Evolutionary conservation across 1,140 invertebrate species (phyloP), one percentile per base, ranked within the genome.

Genomic region (Trachelipus rathkii): DNA sequence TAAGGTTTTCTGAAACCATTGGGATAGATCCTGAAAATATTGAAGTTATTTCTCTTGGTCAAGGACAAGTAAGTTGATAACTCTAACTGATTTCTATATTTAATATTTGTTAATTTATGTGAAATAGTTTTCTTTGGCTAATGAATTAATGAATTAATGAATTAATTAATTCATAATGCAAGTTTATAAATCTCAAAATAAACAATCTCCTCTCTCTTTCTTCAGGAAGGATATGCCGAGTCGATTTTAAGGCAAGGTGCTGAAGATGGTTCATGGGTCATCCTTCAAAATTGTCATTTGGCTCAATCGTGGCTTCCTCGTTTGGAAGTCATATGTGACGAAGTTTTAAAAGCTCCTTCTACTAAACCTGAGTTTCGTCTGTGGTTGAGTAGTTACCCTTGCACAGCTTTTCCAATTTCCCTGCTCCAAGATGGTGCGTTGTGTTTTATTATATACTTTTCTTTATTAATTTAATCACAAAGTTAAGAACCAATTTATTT

Each of bases 251-350:
- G 94, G 71, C 91, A 94, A 79, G 95, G 92, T 0, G 87, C 92
- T 0, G 91, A 91, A 80, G 88, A 88, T 73, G 94, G 94, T 33
- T 90, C 90, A 72, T 98, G 96, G 96, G 92, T 98, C 0, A 89
- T 97, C 33, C 85, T 98, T n/a, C 96, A 98, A 86, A 98, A 98
- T 85, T 98, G 96, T 85, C 96, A 98, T 85, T 86, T 98, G 78
- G 95, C 95, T 0, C 92, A 94, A 78, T 95, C 93, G 82, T 98
- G 95, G 90, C 96, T 98, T 95, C 90, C 91, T 0, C 89, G 88
- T n/a, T 85, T 95, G 33, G 93, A 95, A 84, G 91, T 92, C 87
- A 90, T 95, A 71, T 94, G 92, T 83, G 92, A 96, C 85, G 89
- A 91, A 69, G 84, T 78, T n/a, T n/a, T 97, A 3, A 86, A 89